Base-by-base conservation (phyloP, 2,888 invertebrate genomes). In the Athrips mouffetella region DNA sequence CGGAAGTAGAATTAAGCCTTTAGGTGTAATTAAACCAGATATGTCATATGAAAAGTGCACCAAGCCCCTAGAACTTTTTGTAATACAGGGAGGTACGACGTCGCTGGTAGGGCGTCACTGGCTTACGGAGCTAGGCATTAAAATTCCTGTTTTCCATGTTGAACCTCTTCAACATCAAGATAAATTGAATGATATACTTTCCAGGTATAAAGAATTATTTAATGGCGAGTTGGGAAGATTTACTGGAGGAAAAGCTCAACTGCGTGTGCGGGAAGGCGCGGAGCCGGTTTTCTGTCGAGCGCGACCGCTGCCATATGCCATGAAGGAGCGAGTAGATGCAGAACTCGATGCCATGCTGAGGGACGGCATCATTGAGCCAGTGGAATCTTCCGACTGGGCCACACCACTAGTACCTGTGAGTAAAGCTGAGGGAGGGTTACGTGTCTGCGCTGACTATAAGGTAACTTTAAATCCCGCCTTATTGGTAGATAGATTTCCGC, bases 401-500 rank as follows among this genome's bases (percentile, higher is more conserved):
- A 63, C 60, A 1, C 60, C 60, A 0, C 60, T 62, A 5, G 59
- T 62, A 1, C 59, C 56, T 0, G 60, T 63, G 0, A 47, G 59
- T 1, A 60, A 63, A 18, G 55, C 53, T n/a, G 60, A 63, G 23
- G 63, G 60, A 52, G 58, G 44, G 8, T 50, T 65, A 3, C 18
- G 64, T 13, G 53, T 64, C n/a, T 63, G 61, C 33, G 60, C 46
- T 0, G 62, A 65, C 46, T 65, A 47, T 45, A 63, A 65, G 46
- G 4, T 60, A 13, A 64, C 60, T 0, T 29, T 62, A 4, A 66
- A 66, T 48, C 60, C 56, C 8, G 45, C 49, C 0, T 29, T 63
- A 3, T 57, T 59, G 20, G 48, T 66, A 5, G 65, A 62, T 45
- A 58, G 59, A 48, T 62, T 53, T 33, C 60, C 62, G 0, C 47